Evolutionary conservation across 2,888 invertebrate species (phyloP).

Genomic region (Yponomeuta plumbellus): DNA sequence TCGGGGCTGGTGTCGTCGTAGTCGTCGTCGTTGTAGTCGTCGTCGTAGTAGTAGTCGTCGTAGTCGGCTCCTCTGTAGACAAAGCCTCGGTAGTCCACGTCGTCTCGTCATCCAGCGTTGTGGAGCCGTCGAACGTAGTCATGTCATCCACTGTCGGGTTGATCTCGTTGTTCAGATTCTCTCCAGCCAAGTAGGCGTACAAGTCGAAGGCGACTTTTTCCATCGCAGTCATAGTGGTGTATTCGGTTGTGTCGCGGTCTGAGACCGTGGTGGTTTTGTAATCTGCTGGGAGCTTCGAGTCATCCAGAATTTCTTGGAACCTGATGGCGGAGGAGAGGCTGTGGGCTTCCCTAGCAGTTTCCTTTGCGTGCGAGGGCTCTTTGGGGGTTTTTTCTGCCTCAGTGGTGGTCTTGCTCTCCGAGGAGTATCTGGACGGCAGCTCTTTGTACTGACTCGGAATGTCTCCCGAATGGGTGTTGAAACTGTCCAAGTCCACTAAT

Average conservation of each 20-base stretch:
- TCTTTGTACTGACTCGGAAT: constrained; percentile 67
- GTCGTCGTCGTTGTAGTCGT: constrained; percentile 75
- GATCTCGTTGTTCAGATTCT: constrained; percentile 78
- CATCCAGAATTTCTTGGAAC: constrained; percentile 62
- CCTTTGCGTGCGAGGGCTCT: constrained; percentile 48
- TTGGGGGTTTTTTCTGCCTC: constrained; percentile 72
- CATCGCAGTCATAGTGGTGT: constrained; percentile 82
- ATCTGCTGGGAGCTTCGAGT: constrained; percentile 58
- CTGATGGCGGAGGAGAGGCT: constrained; percentile 56
- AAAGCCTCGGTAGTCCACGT: constrained; percentile 62
- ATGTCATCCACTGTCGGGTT: constrained; percentile 52
- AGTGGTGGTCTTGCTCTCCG: constrained; percentile 68
- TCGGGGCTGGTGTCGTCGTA: constrained; percentile 73
- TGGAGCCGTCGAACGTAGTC: constrained; percentile 49
- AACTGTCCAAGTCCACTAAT: constrained; percentile 87
- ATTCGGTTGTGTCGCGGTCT: constrained; percentile 74
- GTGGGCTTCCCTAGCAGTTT: constrained; percentile 54
- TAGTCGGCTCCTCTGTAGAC: constrained; percentile 65
- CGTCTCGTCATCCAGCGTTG: constrained; percentile 51
- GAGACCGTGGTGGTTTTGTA: constrained; percentile 60
- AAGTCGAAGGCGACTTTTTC: constrained; percentile 89
- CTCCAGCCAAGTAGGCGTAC: constrained; percentile 85
- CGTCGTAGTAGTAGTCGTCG: constrained; percentile 68
- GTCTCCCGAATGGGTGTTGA: constrained; percentile 83
- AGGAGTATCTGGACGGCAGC: constrained; percentile 60